These are phyloP conservation scores for Leptinotarsa rubiginosa DNA, from an alignment of 2,888 invertebrate species.

Conservation along the genomic window DNA sequence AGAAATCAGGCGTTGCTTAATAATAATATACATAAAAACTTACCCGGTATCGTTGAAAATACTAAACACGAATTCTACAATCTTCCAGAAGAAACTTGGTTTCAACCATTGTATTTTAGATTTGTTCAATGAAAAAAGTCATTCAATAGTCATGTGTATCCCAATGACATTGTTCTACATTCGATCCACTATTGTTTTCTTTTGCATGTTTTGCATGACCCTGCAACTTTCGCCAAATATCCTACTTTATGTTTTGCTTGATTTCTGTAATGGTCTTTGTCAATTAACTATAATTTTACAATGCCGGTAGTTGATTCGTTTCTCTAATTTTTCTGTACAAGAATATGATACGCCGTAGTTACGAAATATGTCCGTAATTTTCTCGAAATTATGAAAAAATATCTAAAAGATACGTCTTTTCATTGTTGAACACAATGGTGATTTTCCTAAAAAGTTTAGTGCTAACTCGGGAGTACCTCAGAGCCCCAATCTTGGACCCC, in stretches of 20 bases:
- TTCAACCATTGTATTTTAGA: neutral
- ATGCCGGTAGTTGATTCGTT: too few relatives aligned
- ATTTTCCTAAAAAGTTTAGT: too few relatives aligned
- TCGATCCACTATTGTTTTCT: constrained; percentile 17
- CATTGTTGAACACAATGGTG: too few relatives aligned
- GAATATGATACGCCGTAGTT: neutral
- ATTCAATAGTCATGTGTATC: constrained; percentile 1
- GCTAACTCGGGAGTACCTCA: too few relatives aligned
- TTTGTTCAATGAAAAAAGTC: constrained; percentile 2
- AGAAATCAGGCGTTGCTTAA: too few relatives aligned
- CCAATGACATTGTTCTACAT: constrained; percentile 1
- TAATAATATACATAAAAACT: neutral
- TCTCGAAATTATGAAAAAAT: too few relatives aligned
- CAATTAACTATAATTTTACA: neutral
- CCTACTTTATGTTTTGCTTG: neutral
- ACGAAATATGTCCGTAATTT: too few relatives aligned
- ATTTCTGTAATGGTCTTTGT: neutral
- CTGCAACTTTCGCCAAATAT: constrained; percentile 7
- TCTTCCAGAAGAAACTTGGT: neutral
- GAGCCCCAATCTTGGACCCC: too few relatives aligned
- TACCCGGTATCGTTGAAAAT: neutral
- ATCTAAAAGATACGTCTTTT: too few relatives aligned
- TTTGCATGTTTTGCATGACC: constrained; percentile 17
- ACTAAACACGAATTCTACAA: neutral
- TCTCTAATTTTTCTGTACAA: too few relatives aligned